These are phyloP conservation scores for Dicentrarchus labrax DNA, from an alignment of 2,113 vertebrate species.

Conservation along the genomic window DNA sequence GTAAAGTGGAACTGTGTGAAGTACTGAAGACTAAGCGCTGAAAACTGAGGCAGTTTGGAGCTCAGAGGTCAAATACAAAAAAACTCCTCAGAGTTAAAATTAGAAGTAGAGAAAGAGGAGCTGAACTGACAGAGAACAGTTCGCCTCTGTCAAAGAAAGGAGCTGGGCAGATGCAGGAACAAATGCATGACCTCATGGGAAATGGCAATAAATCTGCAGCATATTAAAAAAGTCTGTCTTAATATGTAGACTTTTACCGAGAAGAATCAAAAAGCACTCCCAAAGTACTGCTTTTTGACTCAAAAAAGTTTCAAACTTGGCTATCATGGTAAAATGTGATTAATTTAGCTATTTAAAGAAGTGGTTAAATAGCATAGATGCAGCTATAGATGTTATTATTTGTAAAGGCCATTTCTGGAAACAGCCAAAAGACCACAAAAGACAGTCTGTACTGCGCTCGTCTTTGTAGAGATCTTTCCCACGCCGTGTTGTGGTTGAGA, in stretches of 20 bases:
- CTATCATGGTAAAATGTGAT: not conserved
- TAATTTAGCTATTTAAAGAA: not conserved
- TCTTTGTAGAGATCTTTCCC: constrained; percentile 44
- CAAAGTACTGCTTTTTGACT: not conserved
- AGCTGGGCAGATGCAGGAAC: constrained; percentile 15
- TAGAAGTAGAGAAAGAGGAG: constrained; percentile 51
- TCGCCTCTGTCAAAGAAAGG: constrained; percentile 41
- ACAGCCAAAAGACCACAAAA: constrained; percentile 44
- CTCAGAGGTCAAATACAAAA: constrained; percentile 52
- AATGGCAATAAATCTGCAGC: constrained; percentile 15
- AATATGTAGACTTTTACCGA: constrained; percentile 8
- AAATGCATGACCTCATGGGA: constrained; percentile 31
- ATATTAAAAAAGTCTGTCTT: constrained; percentile 12
- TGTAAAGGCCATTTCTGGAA: constrained; percentile 36
- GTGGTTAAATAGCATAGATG: not conserved
- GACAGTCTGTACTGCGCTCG: not conserved
- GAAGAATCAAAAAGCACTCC: not conserved
- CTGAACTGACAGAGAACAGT: constrained; percentile 29
- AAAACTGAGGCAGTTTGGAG: constrained; percentile 45
- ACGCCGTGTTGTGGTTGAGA: constrained; percentile 35
- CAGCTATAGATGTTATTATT: constrained; percentile 4
- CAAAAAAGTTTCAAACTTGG: not conserved
- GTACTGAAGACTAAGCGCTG: constrained; percentile 7
- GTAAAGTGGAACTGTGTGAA: constrained; percentile 14
- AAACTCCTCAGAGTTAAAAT: constrained; percentile 50